These are phyloP conservation scores for Chondrosia reniformis DNA, from an alignment of 37 sponge, comb jelly and placozoan genomes.

Conservation along the genomic window DNA sequence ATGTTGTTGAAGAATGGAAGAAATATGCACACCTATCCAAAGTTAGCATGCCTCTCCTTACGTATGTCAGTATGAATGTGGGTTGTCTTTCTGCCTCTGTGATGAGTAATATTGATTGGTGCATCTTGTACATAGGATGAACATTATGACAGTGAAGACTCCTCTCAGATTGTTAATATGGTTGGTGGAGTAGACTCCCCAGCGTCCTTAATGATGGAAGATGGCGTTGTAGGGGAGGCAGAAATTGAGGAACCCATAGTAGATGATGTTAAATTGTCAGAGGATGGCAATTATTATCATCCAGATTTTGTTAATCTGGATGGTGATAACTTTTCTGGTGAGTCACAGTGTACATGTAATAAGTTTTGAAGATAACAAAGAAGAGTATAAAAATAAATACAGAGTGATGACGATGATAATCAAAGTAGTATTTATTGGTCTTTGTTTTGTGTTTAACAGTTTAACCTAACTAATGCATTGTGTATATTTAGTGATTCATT, in stretches of 20 bases:
- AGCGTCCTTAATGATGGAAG: neutral
- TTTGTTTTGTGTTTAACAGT: no score
- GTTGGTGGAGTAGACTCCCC: neutral
- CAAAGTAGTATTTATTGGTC: no score
- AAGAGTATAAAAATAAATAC: no score
- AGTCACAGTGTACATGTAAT: neutral
- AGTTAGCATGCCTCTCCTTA: neutral
- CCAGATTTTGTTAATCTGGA: slow-evolving; percentile 19
- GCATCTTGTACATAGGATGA: neutral
- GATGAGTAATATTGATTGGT: neutral
- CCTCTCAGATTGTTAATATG: neutral
- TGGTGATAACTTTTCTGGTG: slow-evolving; percentile 9
- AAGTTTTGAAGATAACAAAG: no score
- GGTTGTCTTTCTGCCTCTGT: neutral
- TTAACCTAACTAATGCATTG: neutral
- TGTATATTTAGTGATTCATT: neutral
- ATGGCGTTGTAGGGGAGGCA: neutral
- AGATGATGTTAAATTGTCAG: slow-evolving; percentile 4
- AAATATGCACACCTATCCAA: neutral
- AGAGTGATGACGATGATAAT: no score
- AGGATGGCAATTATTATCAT: slow-evolving; percentile 18
- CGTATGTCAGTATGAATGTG: neutral
- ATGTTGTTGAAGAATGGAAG: slow-evolving; percentile 5
- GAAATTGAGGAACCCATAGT: slow-evolving; percentile 9
- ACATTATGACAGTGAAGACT: neutral